Evolutionary conservation across 2,113 vertebrate genomes (phyloP).

Genomic region (Cinclus mexicanus): DNA sequence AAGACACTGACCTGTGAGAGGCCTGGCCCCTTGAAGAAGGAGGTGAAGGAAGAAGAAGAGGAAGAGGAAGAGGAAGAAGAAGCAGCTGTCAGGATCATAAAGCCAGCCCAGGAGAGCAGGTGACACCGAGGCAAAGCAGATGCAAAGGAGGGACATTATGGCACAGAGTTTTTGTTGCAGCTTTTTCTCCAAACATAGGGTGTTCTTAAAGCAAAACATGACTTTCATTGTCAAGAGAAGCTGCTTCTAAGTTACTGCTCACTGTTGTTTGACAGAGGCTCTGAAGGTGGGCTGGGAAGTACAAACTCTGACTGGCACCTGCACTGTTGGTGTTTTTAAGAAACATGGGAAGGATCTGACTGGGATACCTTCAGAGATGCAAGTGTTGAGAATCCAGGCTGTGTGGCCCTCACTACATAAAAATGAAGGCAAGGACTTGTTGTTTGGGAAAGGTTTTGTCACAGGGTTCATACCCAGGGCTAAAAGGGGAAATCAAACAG

Average conservation of each 20-base stretch:
- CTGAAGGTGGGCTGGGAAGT: neutral
- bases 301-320: neutral
- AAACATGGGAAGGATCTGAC: neutral
- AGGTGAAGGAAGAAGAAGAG: no score
- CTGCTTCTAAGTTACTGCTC: neutral
- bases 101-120: neutral
- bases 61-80: neutral
- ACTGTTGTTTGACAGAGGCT: neutral
- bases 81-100: slow-evolving; percentile 19
- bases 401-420: neutral
- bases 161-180: neutral
- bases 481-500: neutral
- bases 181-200: neutral
- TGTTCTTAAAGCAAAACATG: slow-evolving; percentile 6
- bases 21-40: neutral
- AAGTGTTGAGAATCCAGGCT: neutral
- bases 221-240: slow-evolving; percentile 4
- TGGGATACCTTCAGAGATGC: neutral
- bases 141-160: neutral
- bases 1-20: slow-evolving; percentile 20
- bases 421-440: neutral
- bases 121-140: neutral
- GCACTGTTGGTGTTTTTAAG: neutral
- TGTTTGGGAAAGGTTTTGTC: neutral
- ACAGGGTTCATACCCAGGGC: neutral